Evolutionary conservation across 2,797 vertebrate species (phyloP).

Genomic region (Champsocephalus gunnari): DNA sequence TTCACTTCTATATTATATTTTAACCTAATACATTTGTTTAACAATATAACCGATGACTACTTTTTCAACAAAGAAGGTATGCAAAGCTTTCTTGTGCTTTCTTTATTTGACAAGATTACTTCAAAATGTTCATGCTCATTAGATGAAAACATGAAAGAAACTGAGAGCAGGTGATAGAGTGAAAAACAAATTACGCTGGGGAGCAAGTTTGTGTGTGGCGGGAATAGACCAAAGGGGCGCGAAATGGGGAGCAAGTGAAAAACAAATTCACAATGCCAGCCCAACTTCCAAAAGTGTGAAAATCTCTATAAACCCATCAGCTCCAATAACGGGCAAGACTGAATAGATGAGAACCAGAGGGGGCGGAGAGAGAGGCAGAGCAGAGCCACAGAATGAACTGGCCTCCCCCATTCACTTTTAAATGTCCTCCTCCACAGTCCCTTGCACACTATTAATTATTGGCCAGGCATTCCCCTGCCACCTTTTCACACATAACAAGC

Average conservation of each 20-base stretch:
- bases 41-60: neutral
- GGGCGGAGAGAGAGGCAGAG: constrained; percentile 79
- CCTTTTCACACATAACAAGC: constrained; percentile 86
- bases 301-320: constrained; percentile 99
- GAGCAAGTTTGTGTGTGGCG: constrained; percentile 71
- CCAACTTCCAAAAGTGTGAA: constrained; percentile 93
- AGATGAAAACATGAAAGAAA: constrained; percentile 8
- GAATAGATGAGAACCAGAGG: constrained; percentile 91
- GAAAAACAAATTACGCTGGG: constrained; percentile 42
- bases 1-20: neutral
- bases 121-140: neutral
- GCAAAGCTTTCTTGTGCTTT: neutral
- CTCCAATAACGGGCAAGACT: constrained; percentile 93
- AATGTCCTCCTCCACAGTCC: constrained; percentile 96
- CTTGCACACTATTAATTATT: constrained; percentile 97
- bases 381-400: constrained; percentile 90
- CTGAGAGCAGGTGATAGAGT: constrained; percentile 16
- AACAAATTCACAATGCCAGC: constrained; percentile 84
- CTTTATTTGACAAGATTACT: neutral
- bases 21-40: neutral
- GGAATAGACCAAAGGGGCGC: constrained; percentile 52
- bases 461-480: constrained; percentile 90
- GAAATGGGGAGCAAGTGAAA: constrained; percentile 67
- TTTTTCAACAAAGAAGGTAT: neutral
- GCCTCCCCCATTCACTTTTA: constrained; percentile 97